Conservation (phyloP, 1,140 invertebrate genomes). For the Lordiphosa clarofinis region DNA sequence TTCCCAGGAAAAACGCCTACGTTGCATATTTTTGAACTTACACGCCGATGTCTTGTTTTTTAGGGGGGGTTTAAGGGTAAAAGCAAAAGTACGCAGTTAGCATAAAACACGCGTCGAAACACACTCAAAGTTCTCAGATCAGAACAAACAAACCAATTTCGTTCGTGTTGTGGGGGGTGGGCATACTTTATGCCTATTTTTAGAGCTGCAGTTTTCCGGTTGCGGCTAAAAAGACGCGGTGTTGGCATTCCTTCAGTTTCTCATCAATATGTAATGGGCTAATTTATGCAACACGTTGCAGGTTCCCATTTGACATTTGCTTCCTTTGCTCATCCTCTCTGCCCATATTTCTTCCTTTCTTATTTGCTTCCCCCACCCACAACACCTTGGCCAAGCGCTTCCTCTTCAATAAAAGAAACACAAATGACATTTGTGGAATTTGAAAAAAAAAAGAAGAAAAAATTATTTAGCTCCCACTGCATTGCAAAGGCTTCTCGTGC, state of each 20-base stretch:
- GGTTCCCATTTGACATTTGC: constrained; percentile 9
- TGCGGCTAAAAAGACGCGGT: too few species aligned
- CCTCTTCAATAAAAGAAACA: constrained; percentile 10
- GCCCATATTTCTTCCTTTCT: constrained; percentile 10
- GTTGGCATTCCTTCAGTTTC: background rate
- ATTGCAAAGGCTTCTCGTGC: constrained; percentile 11
- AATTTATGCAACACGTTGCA: constrained; percentile 24
- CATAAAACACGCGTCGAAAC: constrained; percentile 5
- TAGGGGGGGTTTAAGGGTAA: constrained; percentile 1
- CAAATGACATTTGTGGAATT: constrained; percentile 23
- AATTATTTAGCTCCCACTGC: constrained; percentile 5
- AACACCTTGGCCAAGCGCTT: constrained; percentile 6
- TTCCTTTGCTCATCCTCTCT: constrained; percentile 10
- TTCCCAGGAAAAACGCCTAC: constrained; percentile 12
- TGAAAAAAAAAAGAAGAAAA: constrained; percentile 1
- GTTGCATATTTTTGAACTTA: constrained; percentile 13
- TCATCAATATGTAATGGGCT: constrained; percentile 8
- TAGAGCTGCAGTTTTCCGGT: constrained; percentile 15
- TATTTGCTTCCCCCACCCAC: background rate
- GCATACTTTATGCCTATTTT: constrained; percentile 6
- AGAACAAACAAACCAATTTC: constrained; percentile 7
- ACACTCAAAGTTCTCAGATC: background rate
- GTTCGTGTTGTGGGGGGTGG: background rate
- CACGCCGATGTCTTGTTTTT: background rate
- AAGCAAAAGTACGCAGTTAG: constrained; percentile 9